Conservation (phyloP, 2,797 vertebrate species). For the Onychomys arenicola region DNA sequence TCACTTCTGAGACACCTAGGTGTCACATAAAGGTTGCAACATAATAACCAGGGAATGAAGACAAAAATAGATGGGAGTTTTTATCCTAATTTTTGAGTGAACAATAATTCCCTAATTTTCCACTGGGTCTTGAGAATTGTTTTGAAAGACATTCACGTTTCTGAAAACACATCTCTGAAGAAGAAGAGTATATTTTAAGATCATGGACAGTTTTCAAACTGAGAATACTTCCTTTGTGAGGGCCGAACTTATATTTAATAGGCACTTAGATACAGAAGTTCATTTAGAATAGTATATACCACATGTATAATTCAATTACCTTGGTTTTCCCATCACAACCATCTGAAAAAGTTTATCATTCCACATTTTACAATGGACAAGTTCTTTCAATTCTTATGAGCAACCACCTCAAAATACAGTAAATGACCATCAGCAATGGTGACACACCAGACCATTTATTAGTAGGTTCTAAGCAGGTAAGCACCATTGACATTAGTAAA, state of each 20-base stretch:
- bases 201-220: constrained; percentile 46
- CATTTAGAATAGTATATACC: constrained; percentile 1
- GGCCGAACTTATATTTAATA: constrained; percentile 6
- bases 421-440: not conserved
- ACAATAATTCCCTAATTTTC: constrained; percentile 35
- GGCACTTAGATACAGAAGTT: constrained; percentile 38
- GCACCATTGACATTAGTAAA: constrained; percentile 30
- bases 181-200: not conserved
- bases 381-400: constrained; percentile 51
- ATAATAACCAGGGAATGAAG: not conserved
- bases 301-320: constrained; percentile 14
- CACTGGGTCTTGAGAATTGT: not conserved
- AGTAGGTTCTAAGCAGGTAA: constrained; percentile 13
- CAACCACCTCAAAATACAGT: constrained; percentile 26
- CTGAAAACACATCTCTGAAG: constrained; percentile 23
- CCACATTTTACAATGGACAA: constrained; percentile 50
- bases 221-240: not conserved
- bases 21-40: not conserved
- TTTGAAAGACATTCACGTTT: constrained; percentile 44
- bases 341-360: constrained; percentile 42
- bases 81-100: constrained; percentile 21
- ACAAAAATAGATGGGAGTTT: not conserved
- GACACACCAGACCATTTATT: not conserved
- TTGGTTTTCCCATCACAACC: constrained; percentile 33
- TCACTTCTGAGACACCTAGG: constrained; percentile 28